Evolutionary conservation across 2,888 invertebrate species (phyloP), one percentile per base, ranked within the genome.

Genomic region (Idaea dimidiata): DNA sequence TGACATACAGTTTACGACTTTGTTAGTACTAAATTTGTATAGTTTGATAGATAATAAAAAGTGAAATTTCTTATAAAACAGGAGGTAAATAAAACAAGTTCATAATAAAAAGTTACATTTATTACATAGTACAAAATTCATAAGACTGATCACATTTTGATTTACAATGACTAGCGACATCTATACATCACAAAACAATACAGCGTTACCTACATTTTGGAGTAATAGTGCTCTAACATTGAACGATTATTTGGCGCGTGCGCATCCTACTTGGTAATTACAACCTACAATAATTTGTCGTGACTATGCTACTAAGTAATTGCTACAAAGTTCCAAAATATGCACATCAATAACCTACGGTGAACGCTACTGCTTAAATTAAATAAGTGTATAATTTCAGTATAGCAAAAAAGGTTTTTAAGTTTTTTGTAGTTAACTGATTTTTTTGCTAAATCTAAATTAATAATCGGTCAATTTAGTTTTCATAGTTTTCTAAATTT

Each of bases 111-210:
- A 82, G 77, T 72, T 67, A 69, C 72, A 63, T 66, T 76, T 74
- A 86, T 84, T 86, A 83, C 78, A 70, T 74, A 62, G 81, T 89
- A 88, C 80, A 87, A 88, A 84, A 73, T 67, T 74, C 73, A 73
- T 72, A 70, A 68, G 70, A 78, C 72, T 64, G 63, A 62, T 72
- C 74, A 80, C 74, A 62, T 70, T 67, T 67, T 69, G 69, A 65
- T 72, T 72, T 69, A 79, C 74, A 75, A 70, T 64, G 64, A 68
- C 71, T 67, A 69, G 64, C 62, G 66, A 75, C 71, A 62, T 71
- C 59, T 59, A 66, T 59, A 33, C 58, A 65, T 60, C 64, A 53
- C 62, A 31, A 60, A 58, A 64, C 33, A 31, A 18, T 55, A 55
- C 16, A 17, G 18, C 56, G 16, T 17, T 43, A 43, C 43, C 58